Evolutionary conservation across 1,140 invertebrate genomes (phyloP).

Genomic region (Platorchestia sp.): DNA sequence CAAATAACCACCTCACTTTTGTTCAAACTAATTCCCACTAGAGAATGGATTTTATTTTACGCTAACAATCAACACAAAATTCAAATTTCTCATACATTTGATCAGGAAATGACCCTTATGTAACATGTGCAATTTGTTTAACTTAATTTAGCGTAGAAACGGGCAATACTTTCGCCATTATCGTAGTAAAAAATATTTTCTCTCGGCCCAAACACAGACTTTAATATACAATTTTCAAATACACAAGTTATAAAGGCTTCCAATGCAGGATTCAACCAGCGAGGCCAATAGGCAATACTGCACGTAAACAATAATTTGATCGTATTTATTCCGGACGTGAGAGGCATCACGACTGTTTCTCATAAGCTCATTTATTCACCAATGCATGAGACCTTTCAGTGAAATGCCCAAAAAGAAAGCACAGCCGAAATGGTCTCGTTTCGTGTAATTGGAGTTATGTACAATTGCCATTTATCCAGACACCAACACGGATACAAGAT

Average conservation of each 20-base stretch:
- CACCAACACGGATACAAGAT: constrained; percentile 38
- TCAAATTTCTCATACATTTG: neutral
- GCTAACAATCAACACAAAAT: neutral
- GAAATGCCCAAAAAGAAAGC: neutral
- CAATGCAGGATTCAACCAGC: neutral
- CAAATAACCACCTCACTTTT: neutral
- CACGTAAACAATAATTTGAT: neutral
- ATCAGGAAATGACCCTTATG: neutral
- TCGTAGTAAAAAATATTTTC: constrained; percentile 20
- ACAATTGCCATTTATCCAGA: constrained; percentile 1
- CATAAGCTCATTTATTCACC: neutral
- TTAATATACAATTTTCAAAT: neutral
- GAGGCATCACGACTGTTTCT: neutral
- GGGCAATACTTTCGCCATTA: neutral
- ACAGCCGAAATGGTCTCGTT: neutral
- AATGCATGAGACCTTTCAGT: neutral
- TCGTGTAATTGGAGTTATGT: constrained; percentile 5
- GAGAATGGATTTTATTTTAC: neutral
- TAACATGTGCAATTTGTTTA: constrained; percentile 20
- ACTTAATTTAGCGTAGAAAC: neutral
- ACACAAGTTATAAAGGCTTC: neutral
- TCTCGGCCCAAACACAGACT: neutral
- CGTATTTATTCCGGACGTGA: neutral
- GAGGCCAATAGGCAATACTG: neutral
- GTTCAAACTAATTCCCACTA: neutral